phyloP scores from a whole-genome alignment of 2,797 vertebrate genomes.

The Lutjanus campechanus region DNA sequence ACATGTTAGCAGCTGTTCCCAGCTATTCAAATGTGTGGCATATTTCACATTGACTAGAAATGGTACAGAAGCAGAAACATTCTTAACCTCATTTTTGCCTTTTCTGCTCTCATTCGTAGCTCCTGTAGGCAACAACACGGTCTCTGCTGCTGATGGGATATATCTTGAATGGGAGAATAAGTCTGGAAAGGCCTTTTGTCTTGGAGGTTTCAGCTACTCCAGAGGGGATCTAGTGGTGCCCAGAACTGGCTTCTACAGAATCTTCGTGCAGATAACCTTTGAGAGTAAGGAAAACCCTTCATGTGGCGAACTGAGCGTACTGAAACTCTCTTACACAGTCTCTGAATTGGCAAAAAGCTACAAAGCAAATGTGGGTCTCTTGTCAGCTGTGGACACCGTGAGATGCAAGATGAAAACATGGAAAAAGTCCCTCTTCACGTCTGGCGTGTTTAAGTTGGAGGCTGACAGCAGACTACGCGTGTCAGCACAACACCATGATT shows the following conservation, averaged over 20 bases:
- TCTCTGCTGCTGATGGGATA: rapidly evolving
- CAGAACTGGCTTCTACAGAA: conserved; percentile 51
- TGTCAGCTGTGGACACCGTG: conserved; percentile 44
- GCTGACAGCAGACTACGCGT: conserved; percentile 37
- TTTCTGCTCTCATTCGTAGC: conserved; percentile 25
- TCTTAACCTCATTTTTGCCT: background rate
- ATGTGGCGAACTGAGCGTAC: background rate
- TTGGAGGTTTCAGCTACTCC: conserved; percentile 63
- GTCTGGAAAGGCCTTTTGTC: background rate
- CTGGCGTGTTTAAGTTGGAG: conserved; percentile 38
- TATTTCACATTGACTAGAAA: background rate
- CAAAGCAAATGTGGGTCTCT: rapidly evolving
- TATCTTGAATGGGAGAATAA: conserved; percentile 60
- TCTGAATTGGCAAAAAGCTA: rapidly evolving
- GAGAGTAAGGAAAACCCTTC: rapidly evolving
- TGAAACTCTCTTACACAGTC: background rate
- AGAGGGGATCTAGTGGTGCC: conserved; percentile 60
- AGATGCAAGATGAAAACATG: rapidly evolving
- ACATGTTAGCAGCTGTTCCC: background rate
- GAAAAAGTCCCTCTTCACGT: conserved; percentile 54
- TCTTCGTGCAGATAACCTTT: conserved; percentile 77
- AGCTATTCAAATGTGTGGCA: background rate
- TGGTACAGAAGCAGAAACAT: background rate
- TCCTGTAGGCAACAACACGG: rapidly evolving
- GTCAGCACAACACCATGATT: rapidly evolving